These are phyloP conservation scores for Theristus sp. DNA, from an alignment of 2,888 invertebrate genomes.

Conservation along the genomic window DNA sequence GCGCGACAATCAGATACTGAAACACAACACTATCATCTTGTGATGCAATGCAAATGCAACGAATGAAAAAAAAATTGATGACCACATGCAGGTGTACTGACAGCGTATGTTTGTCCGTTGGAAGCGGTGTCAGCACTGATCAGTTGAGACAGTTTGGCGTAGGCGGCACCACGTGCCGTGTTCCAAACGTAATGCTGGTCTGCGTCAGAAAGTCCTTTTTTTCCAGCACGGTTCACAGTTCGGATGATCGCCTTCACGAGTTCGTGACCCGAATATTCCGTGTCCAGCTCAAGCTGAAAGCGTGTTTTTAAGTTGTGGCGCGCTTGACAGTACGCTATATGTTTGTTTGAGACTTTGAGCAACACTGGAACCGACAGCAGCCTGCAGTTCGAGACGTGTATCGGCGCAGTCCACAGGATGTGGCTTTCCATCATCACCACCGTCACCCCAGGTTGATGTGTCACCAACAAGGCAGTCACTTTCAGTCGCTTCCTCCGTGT, in stretches of 20 bases:
- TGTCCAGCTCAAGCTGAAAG: background rate
- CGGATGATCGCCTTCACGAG: conserved; percentile 1
- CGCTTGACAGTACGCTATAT: no score
- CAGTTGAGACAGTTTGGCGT: background rate
- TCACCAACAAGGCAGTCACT: conserved; percentile 1
- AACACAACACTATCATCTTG: background rate
- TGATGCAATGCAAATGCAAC: no score
- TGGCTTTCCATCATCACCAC: background rate
- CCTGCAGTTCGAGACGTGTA: background rate
- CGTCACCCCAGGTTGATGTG: conserved; percentile 1
- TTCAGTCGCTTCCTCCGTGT: conserved; percentile 4
- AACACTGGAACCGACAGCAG: conserved; percentile 4
- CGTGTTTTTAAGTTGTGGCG: background rate
- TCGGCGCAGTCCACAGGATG: conserved; percentile 6
- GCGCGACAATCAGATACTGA: background rate
- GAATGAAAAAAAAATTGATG: no score
- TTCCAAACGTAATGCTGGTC: background rate
- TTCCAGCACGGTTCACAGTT: background rate
- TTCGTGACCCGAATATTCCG: background rate
- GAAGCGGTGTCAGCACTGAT: background rate
- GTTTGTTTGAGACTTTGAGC: no score
- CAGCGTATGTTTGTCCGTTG: background rate
- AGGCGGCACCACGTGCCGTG: background rate
- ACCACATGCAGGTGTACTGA: no score
- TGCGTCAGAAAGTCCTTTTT: background rate